phyloP scores from a whole-genome alignment of 2,797 vertebrate species.

The Cottoperca gobio region DNA sequence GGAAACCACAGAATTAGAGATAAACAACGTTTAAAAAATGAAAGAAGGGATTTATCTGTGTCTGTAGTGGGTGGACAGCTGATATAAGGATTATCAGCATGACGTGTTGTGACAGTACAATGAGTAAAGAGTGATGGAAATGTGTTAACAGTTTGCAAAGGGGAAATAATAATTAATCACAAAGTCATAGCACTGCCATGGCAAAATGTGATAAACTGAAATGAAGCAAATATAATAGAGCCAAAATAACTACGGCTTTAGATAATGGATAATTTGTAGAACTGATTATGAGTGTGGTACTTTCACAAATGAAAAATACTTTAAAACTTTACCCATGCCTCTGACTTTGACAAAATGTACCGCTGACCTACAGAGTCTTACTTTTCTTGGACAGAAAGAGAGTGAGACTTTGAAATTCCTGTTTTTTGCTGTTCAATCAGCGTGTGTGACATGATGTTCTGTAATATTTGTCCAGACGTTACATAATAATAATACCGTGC shows the following conservation, averaged over 20 bases:
- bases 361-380: background rate
- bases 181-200: slow-evolving; percentile 25
- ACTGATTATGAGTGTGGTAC: slow-evolving; percentile 16
- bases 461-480: slow-evolving; percentile 6
- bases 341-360: background rate
- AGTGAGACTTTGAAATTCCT: background rate
- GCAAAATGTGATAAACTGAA: slow-evolving; percentile 43
- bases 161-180: slow-evolving; percentile 33
- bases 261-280: slow-evolving; percentile 47
- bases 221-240: slow-evolving; percentile 41
- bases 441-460: background rate
- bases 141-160: slow-evolving; percentile 39
- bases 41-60: slow-evolving; percentile 48
- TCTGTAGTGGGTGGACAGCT: slow-evolving; percentile 44
- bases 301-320: slow-evolving; percentile 13
- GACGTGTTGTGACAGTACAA: slow-evolving; percentile 45
- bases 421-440: slow-evolving; percentile 19
- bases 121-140: slow-evolving; percentile 36
- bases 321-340: background rate
- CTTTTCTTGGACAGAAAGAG: background rate
- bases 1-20: slow-evolving; percentile 21
- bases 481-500: background rate
- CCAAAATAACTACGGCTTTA: slow-evolving; percentile 33
- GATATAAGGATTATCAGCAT: slow-evolving; percentile 57
- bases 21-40: slow-evolving; percentile 40